Base-by-base conservation (phyloP, 2,888 invertebrate species). In the Erebia aethiops region DNA sequence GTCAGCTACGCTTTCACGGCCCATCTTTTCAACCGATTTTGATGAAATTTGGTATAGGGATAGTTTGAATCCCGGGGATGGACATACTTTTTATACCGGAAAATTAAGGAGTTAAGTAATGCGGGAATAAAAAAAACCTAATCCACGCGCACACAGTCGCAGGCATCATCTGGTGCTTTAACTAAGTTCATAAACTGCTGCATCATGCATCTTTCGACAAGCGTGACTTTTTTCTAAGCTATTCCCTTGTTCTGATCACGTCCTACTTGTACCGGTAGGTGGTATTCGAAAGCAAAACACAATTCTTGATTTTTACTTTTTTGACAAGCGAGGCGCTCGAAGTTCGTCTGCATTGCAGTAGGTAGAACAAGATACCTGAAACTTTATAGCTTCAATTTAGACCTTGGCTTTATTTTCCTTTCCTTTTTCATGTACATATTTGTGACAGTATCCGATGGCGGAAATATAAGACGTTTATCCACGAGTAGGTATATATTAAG, bases 201-300 rank as follows among this genome's bases (percentile, higher is more conserved):
- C 43, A 46, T 70, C 70, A 66, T 46, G 60, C 60, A 46, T 54
- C 61, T 66, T 66, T 70, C 66, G 61, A 56, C 56, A 26, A 46
- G 21, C 66, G 66, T 61, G 65, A 66, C 56, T 70, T 70, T 62
- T 70, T 66, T 46, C 10, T 56, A 70, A 66, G 66, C 52, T 16
- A 41, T 70, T 66, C 61, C 60, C 66, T 66, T 66, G 60, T 66
- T 56, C 61, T n/a, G 66, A 58, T 65, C 54, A 54, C 56, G 66
- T 52, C n/a, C 35, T 43, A 69, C 58, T 57, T 52, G 16, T 54
- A 14, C 21, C 66, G 46, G 13, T 46, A 46, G 46, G 2, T 35
- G 35, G 35, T 46, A 26, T 52, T 51, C 5, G 35, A 21, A 16
- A 13, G 16, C 54, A 18, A 21, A 65, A 51, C 51, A 3, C 35